Percentiles rank a stretch among this genome's conserved stretches.
Evolutionary conservation across 2,113 vertebrate genomes (phyloP).

Genomic region (Rafetus swinhoei): DNA sequence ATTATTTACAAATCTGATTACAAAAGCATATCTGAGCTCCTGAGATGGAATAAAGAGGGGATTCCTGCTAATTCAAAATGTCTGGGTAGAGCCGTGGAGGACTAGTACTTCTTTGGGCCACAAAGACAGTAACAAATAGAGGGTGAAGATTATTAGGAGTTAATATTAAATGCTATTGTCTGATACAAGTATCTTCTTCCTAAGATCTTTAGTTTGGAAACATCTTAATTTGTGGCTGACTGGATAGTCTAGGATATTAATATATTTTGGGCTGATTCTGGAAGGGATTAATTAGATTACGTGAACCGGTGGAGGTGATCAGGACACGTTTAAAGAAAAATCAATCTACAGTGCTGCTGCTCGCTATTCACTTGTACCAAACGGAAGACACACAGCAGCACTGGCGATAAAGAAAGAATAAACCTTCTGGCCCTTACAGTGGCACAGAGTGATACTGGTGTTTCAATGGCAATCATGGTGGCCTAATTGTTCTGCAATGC

Average conservation of each 20-base stretch:
- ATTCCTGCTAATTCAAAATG: neutral
- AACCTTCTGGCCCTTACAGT: neutral
- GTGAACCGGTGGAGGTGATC: neutral
- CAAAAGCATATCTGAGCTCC: constrained; percentile 30
- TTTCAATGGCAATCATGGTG: neutral
- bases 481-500: neutral
- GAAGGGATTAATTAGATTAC: neutral
- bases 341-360: neutral
- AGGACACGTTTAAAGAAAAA: neutral
- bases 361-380: neutral
- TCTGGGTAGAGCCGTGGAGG: neutral
- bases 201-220: neutral
- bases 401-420: neutral
- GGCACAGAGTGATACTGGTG: neutral
- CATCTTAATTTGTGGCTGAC: neutral
- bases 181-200: neutral
- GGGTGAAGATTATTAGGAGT: neutral
- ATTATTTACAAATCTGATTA: constrained; percentile 33
- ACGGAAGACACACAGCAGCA: neutral
- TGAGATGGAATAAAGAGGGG: neutral
- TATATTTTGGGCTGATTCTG: neutral
- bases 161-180: neutral
- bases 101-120: accelerated
- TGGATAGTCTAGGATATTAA: neutral
- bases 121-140: neutral